Evolutionary conservation across 2,113 vertebrate species (phyloP).

Genomic region (Geococcyx californianus): DNA sequence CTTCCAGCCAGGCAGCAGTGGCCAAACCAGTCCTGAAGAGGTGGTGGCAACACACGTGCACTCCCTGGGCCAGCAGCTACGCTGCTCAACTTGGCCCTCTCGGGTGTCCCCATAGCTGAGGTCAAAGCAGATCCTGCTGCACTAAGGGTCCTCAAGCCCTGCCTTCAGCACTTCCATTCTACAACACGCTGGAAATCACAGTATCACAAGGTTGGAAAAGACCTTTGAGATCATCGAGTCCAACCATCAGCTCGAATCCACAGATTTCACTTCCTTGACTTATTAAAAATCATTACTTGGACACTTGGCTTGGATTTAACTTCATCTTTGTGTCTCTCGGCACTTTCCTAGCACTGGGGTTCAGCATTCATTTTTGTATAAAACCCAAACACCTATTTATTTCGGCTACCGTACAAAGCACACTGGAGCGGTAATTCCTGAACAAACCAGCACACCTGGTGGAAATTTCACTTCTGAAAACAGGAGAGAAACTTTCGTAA

Average conservation of each 20-base stretch:
- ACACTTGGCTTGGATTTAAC: background rate
- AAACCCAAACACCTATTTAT: background rate
- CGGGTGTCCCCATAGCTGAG: rapidly evolving
- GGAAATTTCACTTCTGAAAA: slow-evolving; percentile 65
- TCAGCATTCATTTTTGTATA: background rate
- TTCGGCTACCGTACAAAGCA: background rate
- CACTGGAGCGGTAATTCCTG: background rate
- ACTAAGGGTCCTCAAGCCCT: background rate
- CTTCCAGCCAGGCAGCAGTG: background rate
- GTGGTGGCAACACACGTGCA: background rate
- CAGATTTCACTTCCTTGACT: background rate
- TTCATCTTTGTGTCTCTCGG: background rate
- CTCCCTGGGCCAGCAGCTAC: rapidly evolving
- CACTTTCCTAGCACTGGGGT: background rate
- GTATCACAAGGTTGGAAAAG: too few relatives aligned
- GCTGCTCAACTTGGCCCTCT: background rate
- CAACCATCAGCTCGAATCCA: background rate
- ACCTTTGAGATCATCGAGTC: too few relatives aligned
- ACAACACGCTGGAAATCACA: background rate
- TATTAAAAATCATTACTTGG: background rate
- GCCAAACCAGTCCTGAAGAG: rapidly evolving
- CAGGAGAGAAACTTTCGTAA: slow-evolving; percentile 45
- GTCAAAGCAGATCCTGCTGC: background rate
- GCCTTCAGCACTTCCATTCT: background rate
- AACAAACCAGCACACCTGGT: background rate